A percentile compares a stretch with the other conserved stretches of the same genome.
phyloP scores from a whole-genome alignment of 2,888 invertebrate species.

The Polyommatus icarus region DNA sequence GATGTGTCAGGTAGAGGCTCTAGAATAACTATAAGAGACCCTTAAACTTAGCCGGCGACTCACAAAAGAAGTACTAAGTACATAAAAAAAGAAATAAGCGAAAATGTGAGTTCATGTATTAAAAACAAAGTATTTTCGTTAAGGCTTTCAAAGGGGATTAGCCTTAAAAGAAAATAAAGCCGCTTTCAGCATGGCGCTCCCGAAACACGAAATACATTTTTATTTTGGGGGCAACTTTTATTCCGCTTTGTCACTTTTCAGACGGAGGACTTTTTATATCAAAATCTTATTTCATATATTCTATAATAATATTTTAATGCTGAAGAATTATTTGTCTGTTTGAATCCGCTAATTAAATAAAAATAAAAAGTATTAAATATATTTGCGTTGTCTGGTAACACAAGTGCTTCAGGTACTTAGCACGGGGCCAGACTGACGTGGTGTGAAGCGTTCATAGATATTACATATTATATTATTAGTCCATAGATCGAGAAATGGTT shows the following conservation, averaged over 20 bases:
- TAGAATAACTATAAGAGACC: too few relatives aligned
- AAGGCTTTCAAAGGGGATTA: slow-evolving; percentile 7
- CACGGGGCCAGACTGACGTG: too few relatives aligned
- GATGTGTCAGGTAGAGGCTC: too few relatives aligned
- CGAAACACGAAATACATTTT: neutral
- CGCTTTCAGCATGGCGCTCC: neutral
- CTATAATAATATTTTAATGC: too few relatives aligned
- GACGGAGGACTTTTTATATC: neutral
- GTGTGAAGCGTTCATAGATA: too few relatives aligned
- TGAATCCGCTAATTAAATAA: too few relatives aligned
- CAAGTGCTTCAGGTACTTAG: too few relatives aligned
- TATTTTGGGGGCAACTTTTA: neutral
- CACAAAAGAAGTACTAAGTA: neutral
- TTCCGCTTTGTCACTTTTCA: neutral
- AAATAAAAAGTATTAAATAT: too few relatives aligned
- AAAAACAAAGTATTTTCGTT: slow-evolving; percentile 11
- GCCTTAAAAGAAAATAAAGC: neutral
- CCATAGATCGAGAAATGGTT: too few relatives aligned
- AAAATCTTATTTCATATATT: neutral
- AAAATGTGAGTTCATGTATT: neutral
- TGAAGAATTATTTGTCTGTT: too few relatives aligned
- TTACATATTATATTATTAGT: too few relatives aligned
- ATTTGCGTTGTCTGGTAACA: too few relatives aligned
- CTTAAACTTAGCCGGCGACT: neutral
- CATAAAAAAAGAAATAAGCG: neutral